Base-by-base conservation (phyloP, 2,888 invertebrate genomes). In the Drepana falcataria region DNA sequence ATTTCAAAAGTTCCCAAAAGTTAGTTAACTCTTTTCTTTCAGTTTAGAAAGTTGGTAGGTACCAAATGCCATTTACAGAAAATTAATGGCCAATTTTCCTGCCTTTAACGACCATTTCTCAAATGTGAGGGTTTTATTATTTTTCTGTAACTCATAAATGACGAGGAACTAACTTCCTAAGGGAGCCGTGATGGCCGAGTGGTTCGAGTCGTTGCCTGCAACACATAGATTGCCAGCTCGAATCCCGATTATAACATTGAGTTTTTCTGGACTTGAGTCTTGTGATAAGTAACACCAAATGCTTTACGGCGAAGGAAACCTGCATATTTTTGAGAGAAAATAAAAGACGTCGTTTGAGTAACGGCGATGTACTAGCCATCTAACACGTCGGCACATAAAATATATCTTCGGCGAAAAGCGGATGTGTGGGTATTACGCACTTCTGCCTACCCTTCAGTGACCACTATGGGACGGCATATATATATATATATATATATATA, bases 31-130 rank as follows among this genome's bases (percentile, higher is more conserved):
- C 82, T 79, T 84, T 84, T 79, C 79, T 78, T 72, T 68, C 62
- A 68, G 68, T 75, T 71, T 53, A 53, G 49, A 63, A 78, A 80
- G 72, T 80, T 81, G 63, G 68, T 69, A 64, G 66, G 70, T 70
- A 73, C 73, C 74, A 73, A 81, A 80, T 71, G 85, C 80, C 86
- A 77, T 81, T 83, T 68, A 68, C 85, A 86, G 82, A 76, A 77
- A 86, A 85, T 85, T 83, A 83, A 86, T 86, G 84, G 77, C 57
- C 55, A 68, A 73, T 65, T 69, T 69, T 75, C 68, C 69, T 59
- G 63, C 59, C 64, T 64, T 69, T 60, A 65, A 64, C 66, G 55
- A 61, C 73, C 72, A 76, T 76, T 80, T 76, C 71, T 79, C 73
- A 73, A 73, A 69, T 64, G 72, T 65, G 60, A 64, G 63, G 66